Percentiles rank a stretch among this genome's conserved stretches.
phyloP scores from a whole-genome alignment of 2,888 invertebrate genomes.

The Coremacera marginata region DNA sequence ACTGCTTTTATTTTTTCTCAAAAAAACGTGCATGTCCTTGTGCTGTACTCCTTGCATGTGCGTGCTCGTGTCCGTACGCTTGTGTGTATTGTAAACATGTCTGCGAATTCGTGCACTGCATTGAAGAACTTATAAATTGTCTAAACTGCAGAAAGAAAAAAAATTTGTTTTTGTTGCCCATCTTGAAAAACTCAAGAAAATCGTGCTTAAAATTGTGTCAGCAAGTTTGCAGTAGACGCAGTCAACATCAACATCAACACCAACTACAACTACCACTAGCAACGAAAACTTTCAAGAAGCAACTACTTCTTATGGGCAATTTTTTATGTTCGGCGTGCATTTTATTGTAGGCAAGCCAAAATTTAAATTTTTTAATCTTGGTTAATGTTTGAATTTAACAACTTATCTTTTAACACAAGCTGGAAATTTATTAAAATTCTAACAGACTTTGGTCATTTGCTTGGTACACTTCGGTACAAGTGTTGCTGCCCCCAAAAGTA shows the following conservation, averaged over 20 bases:
- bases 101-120: not conserved
- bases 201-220: conserved; percentile 1
- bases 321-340: not conserved
- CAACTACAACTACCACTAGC: not conserved
- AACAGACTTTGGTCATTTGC: no score
- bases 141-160: no score
- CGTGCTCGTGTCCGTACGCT: not conserved
- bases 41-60: not conserved
- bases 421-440: no score
- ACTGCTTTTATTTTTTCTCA: not conserved
- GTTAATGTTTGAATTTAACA: not conserved
- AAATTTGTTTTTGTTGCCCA: no score
- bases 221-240: not conserved
- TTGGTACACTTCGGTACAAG: no score
- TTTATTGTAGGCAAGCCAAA: not conserved
- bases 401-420: not conserved
- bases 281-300: not conserved
- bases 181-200: not conserved
- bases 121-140: not conserved
- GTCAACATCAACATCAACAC: no score
- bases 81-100: not conserved
- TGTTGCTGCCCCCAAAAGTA: no score
- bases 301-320: not conserved
- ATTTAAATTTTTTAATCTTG: not conserved
- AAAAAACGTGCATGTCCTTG: no score